phyloP scores from a whole-genome alignment of 2,797 vertebrate genomes.

The Lepidocolaptes lacrymiger region DNA sequence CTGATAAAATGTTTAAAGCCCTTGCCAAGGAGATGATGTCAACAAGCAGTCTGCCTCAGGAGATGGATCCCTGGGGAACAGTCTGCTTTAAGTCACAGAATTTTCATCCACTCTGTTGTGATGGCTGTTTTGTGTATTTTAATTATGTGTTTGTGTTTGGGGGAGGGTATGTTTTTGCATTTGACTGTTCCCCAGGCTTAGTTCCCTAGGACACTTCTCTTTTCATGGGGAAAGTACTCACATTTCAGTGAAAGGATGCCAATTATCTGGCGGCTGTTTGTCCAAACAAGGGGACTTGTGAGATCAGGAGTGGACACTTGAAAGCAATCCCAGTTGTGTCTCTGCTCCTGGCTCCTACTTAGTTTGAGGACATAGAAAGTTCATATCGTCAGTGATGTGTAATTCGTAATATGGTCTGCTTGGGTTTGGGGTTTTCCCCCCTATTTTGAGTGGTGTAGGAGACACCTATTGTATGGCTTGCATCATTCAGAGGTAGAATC shows the following conservation, averaged over 20 bases:
- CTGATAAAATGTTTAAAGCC: constrained; percentile 47
- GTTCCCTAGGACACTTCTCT: background rate
- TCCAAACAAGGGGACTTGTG: background rate
- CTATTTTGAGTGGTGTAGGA: background rate
- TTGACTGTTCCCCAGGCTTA: background rate
- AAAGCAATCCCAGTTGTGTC: background rate
- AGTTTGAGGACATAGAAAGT: background rate
- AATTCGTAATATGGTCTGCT: background rate
- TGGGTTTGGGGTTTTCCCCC: background rate
- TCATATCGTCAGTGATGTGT: background rate
- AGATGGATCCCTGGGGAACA: background rate
- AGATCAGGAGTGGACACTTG: background rate
- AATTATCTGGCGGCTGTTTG: background rate
- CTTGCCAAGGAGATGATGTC: constrained; percentile 52
- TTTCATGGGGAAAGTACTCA: background rate
- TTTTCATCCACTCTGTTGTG: background rate
- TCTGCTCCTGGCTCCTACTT: background rate
- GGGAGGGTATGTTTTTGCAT: background rate
- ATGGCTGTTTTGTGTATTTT: constrained; percentile 25
- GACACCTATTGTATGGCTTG: background rate
- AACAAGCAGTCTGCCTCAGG: background rate
- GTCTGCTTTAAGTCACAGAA: background rate
- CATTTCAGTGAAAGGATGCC: background rate
- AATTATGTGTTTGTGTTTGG: constrained; percentile 16
- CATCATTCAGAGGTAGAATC: background rate